phyloP scores from a whole-genome alignment of 23 tunicate genomes.

The Ciona savignyi region DNA sequence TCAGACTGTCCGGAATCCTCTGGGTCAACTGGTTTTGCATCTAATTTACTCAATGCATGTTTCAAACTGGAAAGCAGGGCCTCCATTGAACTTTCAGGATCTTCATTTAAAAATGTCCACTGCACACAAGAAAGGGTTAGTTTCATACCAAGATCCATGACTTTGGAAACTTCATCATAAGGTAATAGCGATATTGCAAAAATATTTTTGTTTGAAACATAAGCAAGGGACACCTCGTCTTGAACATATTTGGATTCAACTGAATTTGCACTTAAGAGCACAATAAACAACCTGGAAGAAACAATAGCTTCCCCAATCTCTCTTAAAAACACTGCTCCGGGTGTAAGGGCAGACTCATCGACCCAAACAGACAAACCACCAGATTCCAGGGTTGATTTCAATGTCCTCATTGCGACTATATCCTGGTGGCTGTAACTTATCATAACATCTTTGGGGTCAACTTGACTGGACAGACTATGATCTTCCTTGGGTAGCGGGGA shows the following conservation, averaged over 20 bases:
- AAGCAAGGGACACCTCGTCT: conserved; percentile 82
- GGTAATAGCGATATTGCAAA: conserved; percentile 56
- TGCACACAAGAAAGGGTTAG: conserved; percentile 62
- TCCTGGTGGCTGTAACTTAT: conserved; percentile 86
- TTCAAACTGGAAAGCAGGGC: conserved; percentile 26
- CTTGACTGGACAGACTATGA: neutral
- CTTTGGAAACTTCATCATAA: conserved; percentile 42
- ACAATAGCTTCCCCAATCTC: conserved; percentile 89
- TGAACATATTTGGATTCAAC: conserved; percentile 81
- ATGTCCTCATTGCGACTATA: conserved; percentile 48
- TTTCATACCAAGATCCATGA: conserved; percentile 80
- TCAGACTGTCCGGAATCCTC: neutral
- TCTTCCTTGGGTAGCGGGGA: too few relatives aligned
- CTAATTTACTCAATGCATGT: neutral
- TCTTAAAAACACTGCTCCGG: conserved; percentile 65
- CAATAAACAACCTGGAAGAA: conserved; percentile 43
- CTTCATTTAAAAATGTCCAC: conserved; percentile 56
- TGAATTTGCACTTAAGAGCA: conserved; percentile 49
- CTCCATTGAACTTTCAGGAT: conserved; percentile 5
- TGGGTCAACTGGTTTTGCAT: neutral
- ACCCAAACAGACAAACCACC: conserved; percentile 70
- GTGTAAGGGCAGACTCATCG: conserved; percentile 55
- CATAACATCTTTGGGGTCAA: conserved; percentile 43
- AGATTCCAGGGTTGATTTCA: conserved; percentile 18
- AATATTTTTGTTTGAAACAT: conserved; percentile 71